Evolutionary conservation across 37 sponge, comb jelly and placozoan genomes (phyloP), one percentile per base, ranked within the genome.

Genomic region (Agelas oroides): DNA sequence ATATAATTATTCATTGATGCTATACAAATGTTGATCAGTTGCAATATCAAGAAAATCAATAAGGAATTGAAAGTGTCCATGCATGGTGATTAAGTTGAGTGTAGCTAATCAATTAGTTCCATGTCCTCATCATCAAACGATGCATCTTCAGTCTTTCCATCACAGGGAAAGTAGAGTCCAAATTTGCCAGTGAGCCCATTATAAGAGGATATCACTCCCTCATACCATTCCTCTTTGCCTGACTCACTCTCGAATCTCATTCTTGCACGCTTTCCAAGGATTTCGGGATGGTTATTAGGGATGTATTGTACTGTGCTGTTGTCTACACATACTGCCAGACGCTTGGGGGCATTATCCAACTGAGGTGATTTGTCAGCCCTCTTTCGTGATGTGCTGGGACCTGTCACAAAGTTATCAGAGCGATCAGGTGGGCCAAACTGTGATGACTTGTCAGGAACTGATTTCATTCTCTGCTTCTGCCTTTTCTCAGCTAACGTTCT

Each of bases 81-180:
- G n/a, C n/a, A n/a, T n/a, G n/a, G n/a, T n/a, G n/a, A n/a, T n/a
- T n/a, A n/a, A n/a, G n/a, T n/a, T n/a, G n/a, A n/a, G n/a, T n/a
- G n/a, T n/a, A n/a, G n/a, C n/a, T n/a, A n/a, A n/a, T n/a, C n/a
- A n/a, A n/a, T n/a, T n/a, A n/a, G n/a, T n/a, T n/a, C n/a, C n/a
- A n/a, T n/a, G n/a, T n/a, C n/a, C n/a, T n/a, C n/a, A n/a, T n/a
- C n/a, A n/a, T n/a, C n/a, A n/a, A n/a, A n/a, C n/a, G n/a, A n/a
- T n/a, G n/a, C n/a, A n/a, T n/a, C n/a, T n/a, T n/a, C n/a, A n/a
- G n/a, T n/a, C n/a, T n/a, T n/a, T n/a, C 59, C 59, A 62, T 77
- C 78, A 77, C 63, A 59, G 25, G 78, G 78, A 60, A 77, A 77
- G 30, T 61, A 77, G 8, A 77, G 8, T 27, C 78, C 65, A 36